These are phyloP conservation scores for Zhuqinia jingwanae DNA, from an alignment of 2,888 invertebrate genomes.

Conservation along the genomic window DNA sequence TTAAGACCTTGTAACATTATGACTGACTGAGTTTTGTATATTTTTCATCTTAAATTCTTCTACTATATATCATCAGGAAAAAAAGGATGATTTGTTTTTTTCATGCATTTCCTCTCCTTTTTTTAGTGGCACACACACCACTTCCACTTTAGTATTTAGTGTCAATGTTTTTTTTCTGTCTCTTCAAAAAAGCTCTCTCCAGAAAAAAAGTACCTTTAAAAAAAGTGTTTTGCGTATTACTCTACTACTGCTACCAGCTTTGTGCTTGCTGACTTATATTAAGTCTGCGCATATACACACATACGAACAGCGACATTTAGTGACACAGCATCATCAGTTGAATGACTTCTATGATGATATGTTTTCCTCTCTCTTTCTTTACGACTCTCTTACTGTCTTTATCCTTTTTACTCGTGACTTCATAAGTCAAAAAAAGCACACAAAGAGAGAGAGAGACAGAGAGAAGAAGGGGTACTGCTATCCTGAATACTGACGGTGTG, in stretches of 20 bases:
- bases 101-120: background rate
- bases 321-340: conserved; percentile 46
- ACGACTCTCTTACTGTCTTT: no score
- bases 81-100: background rate
- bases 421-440: conserved; percentile 35
- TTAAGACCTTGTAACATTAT: conserved; percentile 18
- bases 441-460: no score
- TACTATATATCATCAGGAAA: background rate
- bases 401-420: conserved; percentile 9
- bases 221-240: no score
- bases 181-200: no score
- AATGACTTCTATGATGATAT: conserved; percentile 51
- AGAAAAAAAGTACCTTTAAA: no score
- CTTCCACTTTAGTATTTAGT: no score
- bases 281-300: no score
- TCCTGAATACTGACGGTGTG: background rate
- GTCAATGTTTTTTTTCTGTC: no score
- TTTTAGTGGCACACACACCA: background rate
- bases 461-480: background rate
- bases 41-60: background rate
- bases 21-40: background rate
- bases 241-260: no score
- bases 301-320: conserved; percentile 23
- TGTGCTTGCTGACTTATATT: conserved; percentile 28
- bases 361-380: conserved; percentile 26